Conservation (phyloP, 2,797 vertebrate species). For the Etheostoma nigrum region DNA sequence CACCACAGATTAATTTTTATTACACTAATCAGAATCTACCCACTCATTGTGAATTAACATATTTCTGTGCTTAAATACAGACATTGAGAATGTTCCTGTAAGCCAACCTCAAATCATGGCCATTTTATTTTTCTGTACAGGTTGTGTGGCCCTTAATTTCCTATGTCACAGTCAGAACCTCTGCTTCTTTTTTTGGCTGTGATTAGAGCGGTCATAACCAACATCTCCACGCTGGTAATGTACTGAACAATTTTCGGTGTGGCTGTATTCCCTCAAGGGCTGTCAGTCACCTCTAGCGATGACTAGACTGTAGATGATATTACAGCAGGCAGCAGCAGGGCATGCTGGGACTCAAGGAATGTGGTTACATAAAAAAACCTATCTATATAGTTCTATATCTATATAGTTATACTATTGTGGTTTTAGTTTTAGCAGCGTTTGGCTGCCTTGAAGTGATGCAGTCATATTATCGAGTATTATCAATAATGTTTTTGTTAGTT, state of each 20-base stretch:
- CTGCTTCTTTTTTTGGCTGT: constrained; percentile 33
- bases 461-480: too few species aligned
- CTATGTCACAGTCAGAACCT: constrained; percentile 8
- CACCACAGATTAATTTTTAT: constrained; percentile 9
- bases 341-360: constrained; percentile 30
- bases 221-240: constrained; percentile 39
- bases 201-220: constrained; percentile 38
- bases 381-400: constrained; percentile 7
- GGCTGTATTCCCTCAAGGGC: constrained; percentile 38
- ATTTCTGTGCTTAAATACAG: constrained; percentile 5
- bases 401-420: too few species aligned
- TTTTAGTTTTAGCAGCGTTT: not conserved
- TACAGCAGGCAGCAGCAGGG: constrained; percentile 35
- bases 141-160: constrained; percentile 13
- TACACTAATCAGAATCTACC: constrained; percentile 3
- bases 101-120: constrained; percentile 11
- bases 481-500: too few species aligned
- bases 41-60: constrained; percentile 6
- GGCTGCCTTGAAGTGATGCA: not conserved
- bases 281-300: constrained; percentile 44
- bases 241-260: constrained; percentile 37
- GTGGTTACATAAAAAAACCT: not conserved
- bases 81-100: not conserved
- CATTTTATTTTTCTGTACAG: constrained; percentile 23
- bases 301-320: constrained; percentile 31